Conservation (phyloP, 2,113 vertebrate genomes). For the Ptilonorhynchus violaceus region DNA sequence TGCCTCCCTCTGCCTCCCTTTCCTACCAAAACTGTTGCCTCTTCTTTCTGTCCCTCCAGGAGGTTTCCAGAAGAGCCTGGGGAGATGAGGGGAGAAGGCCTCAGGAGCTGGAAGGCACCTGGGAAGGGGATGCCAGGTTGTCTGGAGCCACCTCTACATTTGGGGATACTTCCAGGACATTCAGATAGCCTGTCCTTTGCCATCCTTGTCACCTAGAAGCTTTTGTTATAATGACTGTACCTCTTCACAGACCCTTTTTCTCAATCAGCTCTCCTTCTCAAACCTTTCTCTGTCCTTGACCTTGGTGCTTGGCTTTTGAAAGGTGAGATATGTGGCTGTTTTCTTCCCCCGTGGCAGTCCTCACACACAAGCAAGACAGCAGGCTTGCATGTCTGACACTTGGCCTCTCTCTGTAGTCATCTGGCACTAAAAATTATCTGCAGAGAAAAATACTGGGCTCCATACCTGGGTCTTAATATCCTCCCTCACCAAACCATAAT, state of each 20-base stretch:
- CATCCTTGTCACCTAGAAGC: neutral
- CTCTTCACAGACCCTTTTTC: neutral
- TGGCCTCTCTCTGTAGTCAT: slow-evolving; percentile 34
- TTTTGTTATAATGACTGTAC: neutral
- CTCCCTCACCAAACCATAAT: slow-evolving; percentile 17
- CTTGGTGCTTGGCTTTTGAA: neutral
- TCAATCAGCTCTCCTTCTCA: neutral
- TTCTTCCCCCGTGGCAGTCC: neutral
- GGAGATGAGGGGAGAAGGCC: neutral
- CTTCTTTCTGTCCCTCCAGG: neutral
- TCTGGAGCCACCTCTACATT: neutral
- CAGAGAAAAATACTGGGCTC: slow-evolving; percentile 41
- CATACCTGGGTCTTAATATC: slow-evolving; percentile 50
- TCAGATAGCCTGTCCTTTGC: neutral
- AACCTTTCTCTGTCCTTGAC: neutral
- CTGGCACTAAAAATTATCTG: slow-evolving; percentile 49
- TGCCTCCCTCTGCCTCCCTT: neutral
- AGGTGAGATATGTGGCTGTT: neutral
- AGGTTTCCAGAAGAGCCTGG: neutral
- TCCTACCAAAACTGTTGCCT: neutral
- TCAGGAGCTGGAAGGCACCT: neutral
- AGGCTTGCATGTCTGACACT: neutral
- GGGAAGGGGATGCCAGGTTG: neutral
- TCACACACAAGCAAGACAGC: neutral
- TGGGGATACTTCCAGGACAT: neutral